A percentile compares a stretch with the other conserved stretches of the same genome.
phyloP scores from a whole-genome alignment of 2,797 vertebrate genomes.

The Enoplosus armatus region DNA sequence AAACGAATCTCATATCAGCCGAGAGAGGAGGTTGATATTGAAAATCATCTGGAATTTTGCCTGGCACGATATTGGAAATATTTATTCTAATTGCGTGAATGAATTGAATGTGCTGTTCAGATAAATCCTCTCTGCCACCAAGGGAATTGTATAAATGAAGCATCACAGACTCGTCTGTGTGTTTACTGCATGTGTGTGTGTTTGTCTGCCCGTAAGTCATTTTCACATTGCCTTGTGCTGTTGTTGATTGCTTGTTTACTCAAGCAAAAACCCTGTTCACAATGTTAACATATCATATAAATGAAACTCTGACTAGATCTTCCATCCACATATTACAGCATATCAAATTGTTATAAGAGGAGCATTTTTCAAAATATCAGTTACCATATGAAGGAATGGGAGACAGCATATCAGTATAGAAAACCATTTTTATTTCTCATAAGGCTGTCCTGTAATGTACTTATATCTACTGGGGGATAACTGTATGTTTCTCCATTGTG shows the following conservation, averaged over 20 bases:
- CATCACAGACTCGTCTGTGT: conserved; percentile 72
- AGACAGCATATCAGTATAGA: conserved; percentile 82
- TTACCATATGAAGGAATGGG: conserved; percentile 66
- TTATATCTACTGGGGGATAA: conserved; percentile 80
- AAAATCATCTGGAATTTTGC: conserved; percentile 82
- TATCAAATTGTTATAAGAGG: conserved; percentile 63
- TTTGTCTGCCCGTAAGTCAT: conserved; percentile 64
- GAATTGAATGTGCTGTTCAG: conserved; percentile 78
- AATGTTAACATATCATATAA: conserved; percentile 73
- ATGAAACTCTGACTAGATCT: conserved; percentile 72
- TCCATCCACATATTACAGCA: conserved; percentile 62
- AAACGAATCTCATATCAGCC: conserved; percentile 73
- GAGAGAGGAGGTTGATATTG: conserved; percentile 75
- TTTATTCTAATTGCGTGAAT: conserved; percentile 84
- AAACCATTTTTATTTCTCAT: conserved; percentile 87
- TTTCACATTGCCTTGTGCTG: conserved; percentile 63
- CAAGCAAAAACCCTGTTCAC: conserved; percentile 68
- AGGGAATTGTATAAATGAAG: conserved; percentile 81
- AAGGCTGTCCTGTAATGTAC: conserved; percentile 83
- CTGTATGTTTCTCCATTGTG: conserved; percentile 75
- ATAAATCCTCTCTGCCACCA: conserved; percentile 75
- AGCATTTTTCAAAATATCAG: conserved; percentile 63
- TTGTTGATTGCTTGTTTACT: conserved; percentile 79
- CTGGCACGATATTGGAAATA: conserved; percentile 79
- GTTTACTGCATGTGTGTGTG: conserved; percentile 44